Evolutionary conservation across 2,888 invertebrate species (phyloP).

Genomic region (Tenthredo livida): DNA sequence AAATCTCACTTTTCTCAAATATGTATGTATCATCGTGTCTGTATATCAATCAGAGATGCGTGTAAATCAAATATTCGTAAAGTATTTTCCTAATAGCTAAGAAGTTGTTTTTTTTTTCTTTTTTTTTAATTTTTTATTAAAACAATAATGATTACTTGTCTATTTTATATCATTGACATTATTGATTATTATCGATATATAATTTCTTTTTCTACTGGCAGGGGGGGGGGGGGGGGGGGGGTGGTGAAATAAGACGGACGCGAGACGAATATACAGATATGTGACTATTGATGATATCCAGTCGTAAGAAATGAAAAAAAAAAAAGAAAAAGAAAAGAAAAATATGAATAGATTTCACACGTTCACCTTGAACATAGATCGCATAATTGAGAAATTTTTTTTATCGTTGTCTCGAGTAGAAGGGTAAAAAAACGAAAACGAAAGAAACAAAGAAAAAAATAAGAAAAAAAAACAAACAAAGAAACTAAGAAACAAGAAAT

Average conservation of each 20-base stretch:
- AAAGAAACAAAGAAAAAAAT: too few relatives aligned
- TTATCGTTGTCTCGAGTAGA: background rate
- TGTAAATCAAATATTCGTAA: background rate
- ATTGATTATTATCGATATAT: background rate
- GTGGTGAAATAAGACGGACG: too few relatives aligned
- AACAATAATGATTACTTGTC: background rate
- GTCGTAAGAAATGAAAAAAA: background rate
- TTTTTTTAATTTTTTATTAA: background rate
- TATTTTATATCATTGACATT: conserved; percentile 3
- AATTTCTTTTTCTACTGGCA: background rate
- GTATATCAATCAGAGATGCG: background rate
- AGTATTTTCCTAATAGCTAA: background rate
- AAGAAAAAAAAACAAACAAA: background rate
- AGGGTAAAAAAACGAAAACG: background rate
- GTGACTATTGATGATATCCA: background rate
- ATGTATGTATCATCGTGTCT: background rate
- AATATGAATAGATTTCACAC: background rate
- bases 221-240: too few relatives aligned
- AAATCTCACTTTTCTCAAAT: background rate
- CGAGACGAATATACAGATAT: background rate
- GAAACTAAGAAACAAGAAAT: background rate
- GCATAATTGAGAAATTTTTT: background rate
- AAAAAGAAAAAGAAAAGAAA: background rate
- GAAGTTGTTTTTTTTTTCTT: background rate
- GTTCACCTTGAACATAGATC: background rate